Evolutionary conservation across 2,797 vertebrate genomes (phyloP).

Genomic region (Kryptolebias ocellatus): DNA sequence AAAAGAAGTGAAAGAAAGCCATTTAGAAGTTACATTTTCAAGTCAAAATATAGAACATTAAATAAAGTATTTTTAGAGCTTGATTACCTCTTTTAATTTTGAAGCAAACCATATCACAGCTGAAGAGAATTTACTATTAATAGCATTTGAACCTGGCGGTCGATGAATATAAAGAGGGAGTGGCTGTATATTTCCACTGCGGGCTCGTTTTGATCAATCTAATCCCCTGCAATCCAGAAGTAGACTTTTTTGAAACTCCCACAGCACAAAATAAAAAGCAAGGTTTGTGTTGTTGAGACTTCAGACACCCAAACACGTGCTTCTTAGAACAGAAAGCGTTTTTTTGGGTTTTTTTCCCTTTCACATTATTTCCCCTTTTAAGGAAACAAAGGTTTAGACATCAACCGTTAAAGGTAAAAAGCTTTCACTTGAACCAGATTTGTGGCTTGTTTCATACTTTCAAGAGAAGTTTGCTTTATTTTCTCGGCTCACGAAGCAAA

Average conservation of each 20-base stretch:
- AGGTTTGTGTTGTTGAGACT: not conserved
- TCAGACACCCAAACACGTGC: not conserved
- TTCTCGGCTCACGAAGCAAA: too few relatives aligned
- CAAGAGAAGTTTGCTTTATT: too few relatives aligned
- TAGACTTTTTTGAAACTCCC: not conserved
- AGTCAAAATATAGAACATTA: too few relatives aligned
- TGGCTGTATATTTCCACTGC: not conserved
- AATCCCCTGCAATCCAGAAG: not conserved
- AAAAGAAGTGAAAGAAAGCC: too few relatives aligned
- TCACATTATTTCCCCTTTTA: not conserved
- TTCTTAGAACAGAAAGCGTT: not conserved
- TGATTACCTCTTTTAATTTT: too few relatives aligned
- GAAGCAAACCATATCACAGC: too few relatives aligned
- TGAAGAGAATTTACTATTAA: too few relatives aligned
- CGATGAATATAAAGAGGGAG: not conserved
- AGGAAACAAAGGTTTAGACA: too few relatives aligned
- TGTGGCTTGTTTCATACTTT: not conserved
- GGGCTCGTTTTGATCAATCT: not conserved
- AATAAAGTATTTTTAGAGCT: too few relatives aligned
- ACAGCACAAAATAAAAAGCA: not conserved
- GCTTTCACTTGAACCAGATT: not conserved
- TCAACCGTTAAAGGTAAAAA: too few relatives aligned
- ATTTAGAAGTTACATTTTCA: too few relatives aligned
- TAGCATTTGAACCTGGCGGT: not conserved
- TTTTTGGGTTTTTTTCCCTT: not conserved